Conservation (phyloP, 2,113 vertebrate genomes). For the Heterochromis multidens region DNA sequence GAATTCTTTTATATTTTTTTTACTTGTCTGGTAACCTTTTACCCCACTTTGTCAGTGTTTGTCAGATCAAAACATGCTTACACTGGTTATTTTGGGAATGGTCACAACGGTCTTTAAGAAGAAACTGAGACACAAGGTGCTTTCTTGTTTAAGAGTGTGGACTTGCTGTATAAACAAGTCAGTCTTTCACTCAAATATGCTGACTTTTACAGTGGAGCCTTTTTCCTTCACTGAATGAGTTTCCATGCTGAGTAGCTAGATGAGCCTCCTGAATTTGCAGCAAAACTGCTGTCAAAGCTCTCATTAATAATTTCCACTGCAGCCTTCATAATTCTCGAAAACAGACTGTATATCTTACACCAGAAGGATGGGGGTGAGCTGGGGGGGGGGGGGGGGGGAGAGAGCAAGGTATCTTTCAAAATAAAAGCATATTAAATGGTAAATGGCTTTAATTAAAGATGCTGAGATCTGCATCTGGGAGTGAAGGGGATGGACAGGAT, state of each 20-base stretch:
- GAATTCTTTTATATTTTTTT: neutral
- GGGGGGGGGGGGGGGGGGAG: neutral
- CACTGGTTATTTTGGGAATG: neutral
- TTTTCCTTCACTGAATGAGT: constrained; percentile 15
- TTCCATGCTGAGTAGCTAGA: constrained; percentile 39
- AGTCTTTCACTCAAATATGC: constrained; percentile 25
- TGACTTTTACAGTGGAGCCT: constrained; percentile 2
- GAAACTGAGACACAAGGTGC: neutral
- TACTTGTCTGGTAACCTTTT: neutral
- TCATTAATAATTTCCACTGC: constrained; percentile 60
- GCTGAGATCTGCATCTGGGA: neutral
- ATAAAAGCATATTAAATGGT: neutral
- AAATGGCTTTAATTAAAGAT: neutral
- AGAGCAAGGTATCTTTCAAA: neutral
- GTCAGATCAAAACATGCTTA: neutral
- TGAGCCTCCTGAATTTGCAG: constrained; percentile 47
- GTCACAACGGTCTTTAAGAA: neutral
- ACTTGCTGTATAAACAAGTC: constrained; percentile 25
- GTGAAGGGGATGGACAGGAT: neutral
- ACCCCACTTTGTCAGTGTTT: neutral
- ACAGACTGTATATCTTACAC: constrained; percentile 14
- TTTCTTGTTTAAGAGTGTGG: neutral
- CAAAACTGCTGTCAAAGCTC: constrained; percentile 64
- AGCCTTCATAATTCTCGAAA: constrained; percentile 43
- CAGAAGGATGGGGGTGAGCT: neutral